phyloP scores from a whole-genome alignment of 2,888 invertebrate species.

The Drosophila birchii region DNA sequence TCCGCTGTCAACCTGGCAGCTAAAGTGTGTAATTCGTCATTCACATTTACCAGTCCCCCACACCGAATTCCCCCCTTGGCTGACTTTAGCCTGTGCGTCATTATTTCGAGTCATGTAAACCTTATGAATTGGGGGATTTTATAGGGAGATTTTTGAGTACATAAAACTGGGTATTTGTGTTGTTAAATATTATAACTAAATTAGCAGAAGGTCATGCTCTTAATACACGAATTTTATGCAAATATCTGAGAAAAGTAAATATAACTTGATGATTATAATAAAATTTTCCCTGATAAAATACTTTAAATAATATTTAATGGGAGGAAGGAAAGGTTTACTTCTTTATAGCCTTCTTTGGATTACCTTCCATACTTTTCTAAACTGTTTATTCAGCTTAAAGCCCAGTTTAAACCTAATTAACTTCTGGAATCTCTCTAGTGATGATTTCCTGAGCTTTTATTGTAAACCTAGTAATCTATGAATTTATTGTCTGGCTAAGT shows the following conservation, averaged over 20 bases:
- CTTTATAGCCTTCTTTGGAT: background rate
- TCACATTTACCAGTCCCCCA: constrained; percentile 60
- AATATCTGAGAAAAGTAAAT: background rate
- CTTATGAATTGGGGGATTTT: constrained; percentile 23
- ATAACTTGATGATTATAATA: too few relatives aligned
- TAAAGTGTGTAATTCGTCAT: constrained; percentile 79
- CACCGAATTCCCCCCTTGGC: background rate
- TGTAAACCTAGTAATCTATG: background rate
- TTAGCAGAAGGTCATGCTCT: background rate
- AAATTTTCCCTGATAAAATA: background rate
- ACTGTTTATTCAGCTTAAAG: background rate
- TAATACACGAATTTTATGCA: background rate
- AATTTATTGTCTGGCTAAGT: background rate
- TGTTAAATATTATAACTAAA: background rate
- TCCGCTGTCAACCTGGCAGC: constrained; percentile 70
- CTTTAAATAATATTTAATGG: background rate
- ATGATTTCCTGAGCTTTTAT: background rate
- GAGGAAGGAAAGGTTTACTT: too few relatives aligned
- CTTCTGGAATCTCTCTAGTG: fast-evolving
- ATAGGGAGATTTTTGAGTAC: constrained; percentile 1
- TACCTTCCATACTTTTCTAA: background rate
- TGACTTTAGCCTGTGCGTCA: constrained; percentile 29
- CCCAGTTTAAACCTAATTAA: background rate
- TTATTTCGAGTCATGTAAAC: constrained; percentile 29
- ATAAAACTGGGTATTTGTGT: background rate